Percentiles rank a stretch among this genome's conserved stretches.
These are phyloP conservation scores for Eristalis arbustorum DNA, from an alignment of 2,888 invertebrate genomes.

Conservation along the genomic window DNA sequence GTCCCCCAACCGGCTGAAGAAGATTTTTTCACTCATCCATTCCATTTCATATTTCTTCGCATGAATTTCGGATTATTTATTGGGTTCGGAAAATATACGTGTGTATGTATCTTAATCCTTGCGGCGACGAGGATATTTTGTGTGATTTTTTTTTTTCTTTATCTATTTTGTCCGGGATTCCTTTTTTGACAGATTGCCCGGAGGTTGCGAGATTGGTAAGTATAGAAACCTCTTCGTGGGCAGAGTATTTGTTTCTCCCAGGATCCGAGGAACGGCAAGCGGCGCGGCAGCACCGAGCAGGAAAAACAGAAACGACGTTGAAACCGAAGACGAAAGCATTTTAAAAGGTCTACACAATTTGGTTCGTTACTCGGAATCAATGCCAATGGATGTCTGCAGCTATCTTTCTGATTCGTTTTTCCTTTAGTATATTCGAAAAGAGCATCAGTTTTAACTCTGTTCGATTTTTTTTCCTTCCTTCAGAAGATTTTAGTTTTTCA, in stretches of 20 bases:
- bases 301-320: background rate
- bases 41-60: slow-evolving; percentile 47
- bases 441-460: background rate
- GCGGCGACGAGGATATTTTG: slow-evolving; percentile 41
- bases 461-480: background rate
- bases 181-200: slow-evolving; percentile 61
- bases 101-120: slow-evolving; percentile 46
- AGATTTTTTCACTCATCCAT: slow-evolving; percentile 15
- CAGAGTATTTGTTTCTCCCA: slow-evolving; percentile 23
- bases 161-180: slow-evolving; percentile 54
- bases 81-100: slow-evolving; percentile 42
- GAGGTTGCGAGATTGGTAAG: slow-evolving; percentile 45
- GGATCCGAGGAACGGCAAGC: background rate
- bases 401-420: background rate
- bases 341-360: slow-evolving; percentile 53
- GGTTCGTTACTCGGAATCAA: slow-evolving; percentile 49
- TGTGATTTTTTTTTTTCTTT: slow-evolving; percentile 26
- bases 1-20: background rate
- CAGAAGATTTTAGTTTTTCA: background rate
- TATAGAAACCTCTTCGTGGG: slow-evolving; percentile 23
- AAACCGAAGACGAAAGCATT: slow-evolving; percentile 16
- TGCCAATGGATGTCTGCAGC: slow-evolving; percentile 1
- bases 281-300: no score
- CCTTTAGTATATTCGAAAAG: background rate
- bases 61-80: slow-evolving; percentile 65